Evolutionary conservation across 2,113 vertebrate species (phyloP), one percentile per base, ranked within the genome.

Genomic region (Theristicus caerulescens): DNA sequence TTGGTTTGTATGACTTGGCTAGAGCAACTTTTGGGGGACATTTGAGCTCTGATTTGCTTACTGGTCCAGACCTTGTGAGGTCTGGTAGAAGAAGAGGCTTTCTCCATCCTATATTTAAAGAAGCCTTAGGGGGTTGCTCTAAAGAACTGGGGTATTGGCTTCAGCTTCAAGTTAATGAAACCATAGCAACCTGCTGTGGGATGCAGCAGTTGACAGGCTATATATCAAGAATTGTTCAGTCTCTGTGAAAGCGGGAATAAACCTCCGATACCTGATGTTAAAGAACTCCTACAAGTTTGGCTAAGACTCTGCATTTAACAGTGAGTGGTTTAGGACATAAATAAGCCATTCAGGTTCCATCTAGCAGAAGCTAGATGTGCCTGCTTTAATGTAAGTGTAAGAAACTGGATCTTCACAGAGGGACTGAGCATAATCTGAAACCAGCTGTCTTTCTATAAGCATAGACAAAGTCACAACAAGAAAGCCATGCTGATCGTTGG

Each of bases 141-240:
- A 31, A 94, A 86, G 59, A 81, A 61, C 76, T 94, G 64, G 40
- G 32, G 6, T 83, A 40, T 36, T 93, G 24, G 51, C 71, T 86
- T 94, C 62, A 77, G 49, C 57, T 88, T 92, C 55, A 20, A 57
- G 66, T 92, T 86, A 81, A 62, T 81, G 76, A 92, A 95, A 95
- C 72, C 55, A 62, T 64, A 86, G 82, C 76, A 94, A 94, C 67
- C 2, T 88, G 31, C 54, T 47, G 67, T 82, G 71, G 79, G 74
- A 76, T 83, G 82, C 34, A 83, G 76, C 51, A 58, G 32, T 26
- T 67, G 84, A 66, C 24, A 52, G 64, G 38, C 49, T 89, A 8
- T 36, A 2, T 65, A 59, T 51, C 21, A 80, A 55, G 36, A 90
- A 22, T 61, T 71, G 52, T 88, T 93, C 80, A 83, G 54, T 54